Evolutionary conservation across 2,888 invertebrate species (phyloP), one percentile per base, ranked within the genome.

Genomic region (Hemaris fuciformis): DNA sequence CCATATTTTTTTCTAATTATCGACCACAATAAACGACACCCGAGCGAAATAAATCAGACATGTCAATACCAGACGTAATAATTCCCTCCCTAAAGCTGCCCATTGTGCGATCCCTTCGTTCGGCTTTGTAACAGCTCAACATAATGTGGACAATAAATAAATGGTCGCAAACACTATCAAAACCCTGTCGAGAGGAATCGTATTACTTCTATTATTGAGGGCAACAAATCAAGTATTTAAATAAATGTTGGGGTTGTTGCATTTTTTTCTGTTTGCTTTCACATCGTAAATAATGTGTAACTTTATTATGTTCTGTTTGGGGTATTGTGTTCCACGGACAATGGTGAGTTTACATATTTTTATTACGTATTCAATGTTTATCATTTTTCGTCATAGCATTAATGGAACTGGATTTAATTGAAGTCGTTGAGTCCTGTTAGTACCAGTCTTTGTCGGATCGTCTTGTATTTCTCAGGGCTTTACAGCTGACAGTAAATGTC

Each of bases 211-310:
- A 59, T 72, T 79, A 79, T 79, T 78, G 73, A 74, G 69, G 70
- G 79, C 79, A 72, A 83, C 82, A 83, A 84, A 83, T 83, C 83
- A 84, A 81, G 70, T 69, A 74, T 70, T 78, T 77, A 73, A 76
- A 73, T 66, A 71, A 18, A 22, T 27, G 18, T 10, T 53, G 1
- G 46, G 13, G 15, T n/a, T 15, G 15, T 10, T 48, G 65, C 34
- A n/a, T n/a, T n/a, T 38, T 38, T 38, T 38, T 38, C n/a, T 38
- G 68, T 53, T 31, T 53, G 53, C 31, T 31, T 31, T 53, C 53
- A 53, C 53, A 53, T 31, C 53, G 53, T 53, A 53, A 53, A 53
- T 48, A 48, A 46, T 46, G 25, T 53, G 48, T 18, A 31, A 53
- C 27, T 31, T 46, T 46, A n/a, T 53, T 18, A 31, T 27, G 53